phyloP scores from a whole-genome alignment of 2,113 vertebrate species.

The Lathamus discolor region DNA sequence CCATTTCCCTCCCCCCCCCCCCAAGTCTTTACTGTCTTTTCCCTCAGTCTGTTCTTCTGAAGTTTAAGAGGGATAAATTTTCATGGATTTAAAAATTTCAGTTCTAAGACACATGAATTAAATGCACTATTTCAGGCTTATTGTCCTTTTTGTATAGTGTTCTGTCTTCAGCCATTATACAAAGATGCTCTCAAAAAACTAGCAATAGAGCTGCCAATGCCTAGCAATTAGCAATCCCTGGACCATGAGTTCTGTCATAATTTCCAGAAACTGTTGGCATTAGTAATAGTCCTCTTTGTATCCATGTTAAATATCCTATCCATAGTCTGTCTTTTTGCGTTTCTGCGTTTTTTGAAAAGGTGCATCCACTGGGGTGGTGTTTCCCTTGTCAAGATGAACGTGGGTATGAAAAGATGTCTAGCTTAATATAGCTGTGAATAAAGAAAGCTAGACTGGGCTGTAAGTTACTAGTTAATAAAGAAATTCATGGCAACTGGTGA shows the following conservation, averaged over 20 bases:
- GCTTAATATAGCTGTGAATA: neutral
- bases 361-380: neutral
- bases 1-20: neutral
- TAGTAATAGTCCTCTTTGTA: neutral
- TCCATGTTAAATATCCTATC: neutral
- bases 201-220: neutral
- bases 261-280: neutral
- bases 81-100: neutral
- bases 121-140: neutral
- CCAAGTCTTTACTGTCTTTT: neutral
- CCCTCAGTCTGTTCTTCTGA: neutral
- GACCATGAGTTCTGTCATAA: neutral
- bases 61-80: conserved; percentile 12
- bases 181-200: conserved; percentile 28
- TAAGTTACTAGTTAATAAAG: neutral
- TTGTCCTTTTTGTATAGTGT: neutral
- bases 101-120: conserved; percentile 11
- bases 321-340: neutral
- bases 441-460: neutral
- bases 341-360: neutral
- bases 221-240: conserved; percentile 41
- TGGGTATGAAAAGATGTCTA: neutral
- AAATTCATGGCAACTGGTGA: neutral
- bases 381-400: neutral
- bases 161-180: conserved; percentile 3